phyloP scores from a whole-genome alignment of 2,797 vertebrate genomes.

The Sebastes variabilis region DNA sequence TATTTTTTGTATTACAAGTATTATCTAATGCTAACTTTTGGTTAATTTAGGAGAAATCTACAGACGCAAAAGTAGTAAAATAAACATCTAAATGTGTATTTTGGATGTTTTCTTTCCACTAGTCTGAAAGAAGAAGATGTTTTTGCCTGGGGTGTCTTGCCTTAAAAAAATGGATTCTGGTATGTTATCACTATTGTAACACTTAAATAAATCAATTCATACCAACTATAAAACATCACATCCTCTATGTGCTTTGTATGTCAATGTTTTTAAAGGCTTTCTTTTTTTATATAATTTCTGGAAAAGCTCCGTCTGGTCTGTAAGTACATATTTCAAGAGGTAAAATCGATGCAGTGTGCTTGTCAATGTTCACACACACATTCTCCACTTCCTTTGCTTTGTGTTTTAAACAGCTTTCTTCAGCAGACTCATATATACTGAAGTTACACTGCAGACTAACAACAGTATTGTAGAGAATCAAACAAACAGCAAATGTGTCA shows the following conservation, averaged over 20 bases:
- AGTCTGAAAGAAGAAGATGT: no score
- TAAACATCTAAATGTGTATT: no score
- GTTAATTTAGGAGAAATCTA: no score
- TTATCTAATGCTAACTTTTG: no score
- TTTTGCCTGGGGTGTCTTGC: no score
- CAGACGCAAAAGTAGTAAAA: no score
- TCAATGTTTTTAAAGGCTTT: background rate
- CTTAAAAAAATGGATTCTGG: background rate
- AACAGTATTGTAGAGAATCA: constrained; percentile 11
- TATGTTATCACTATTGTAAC: background rate
- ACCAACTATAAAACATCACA: background rate
- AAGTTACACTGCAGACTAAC: background rate
- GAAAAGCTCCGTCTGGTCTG: constrained; percentile 1
- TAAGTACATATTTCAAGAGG: constrained; percentile 15
- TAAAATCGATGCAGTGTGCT: constrained; percentile 21
- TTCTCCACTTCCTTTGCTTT: constrained; percentile 16
- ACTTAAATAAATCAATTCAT: background rate
- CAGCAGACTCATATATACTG: background rate
- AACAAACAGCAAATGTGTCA: constrained; percentile 3
- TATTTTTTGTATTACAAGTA: no score
- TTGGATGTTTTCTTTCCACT: no score
- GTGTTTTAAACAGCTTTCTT: constrained; percentile 12
- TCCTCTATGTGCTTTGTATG: background rate
- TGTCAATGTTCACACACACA: constrained; percentile 12
- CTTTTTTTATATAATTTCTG: background rate